Evolutionary conservation across 2,888 invertebrate species (phyloP), one percentile per base, ranked within the genome.

Genomic region (Netelia fuscicornis): DNA sequence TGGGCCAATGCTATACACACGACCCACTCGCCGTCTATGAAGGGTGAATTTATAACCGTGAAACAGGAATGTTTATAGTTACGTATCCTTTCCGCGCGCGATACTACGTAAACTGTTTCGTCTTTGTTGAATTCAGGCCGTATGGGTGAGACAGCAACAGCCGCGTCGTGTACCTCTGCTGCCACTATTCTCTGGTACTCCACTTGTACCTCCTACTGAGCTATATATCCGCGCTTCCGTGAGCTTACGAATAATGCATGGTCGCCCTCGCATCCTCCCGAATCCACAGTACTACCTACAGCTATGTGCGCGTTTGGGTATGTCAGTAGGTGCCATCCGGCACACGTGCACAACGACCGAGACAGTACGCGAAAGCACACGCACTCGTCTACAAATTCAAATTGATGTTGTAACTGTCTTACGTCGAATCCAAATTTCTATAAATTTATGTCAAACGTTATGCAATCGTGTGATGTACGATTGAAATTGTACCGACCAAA

Each of bases 181-280:
- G 48, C 44, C 64, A 10, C 52, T 62, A 56, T 75, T 80, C 76
- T 76, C 79, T 64, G 58, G 71, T 71, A 72, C 81, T 44, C 56
- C 44, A 37, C 76, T 76, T 82, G 58, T 70, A 78, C 42, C 58
- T 68, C 78, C 78, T 74, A 65, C 80, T 23, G 76, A 37, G 64
- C 80, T 60, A 84, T 71, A 64, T 82, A 78, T 84, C 81, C 81
- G 78, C 68, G 84, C 81, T 81, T 84, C 86, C 86, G 81, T 79
- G 84, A 81, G 81, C 81, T 81, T 79, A 82, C 81, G 81, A 83
- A 79, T 83, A 85, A 83, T 79, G 85, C 85, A 85, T 72, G 83
- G 85, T 83, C 79, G 82, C 83, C 71, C 85, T 75, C 79, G 75
- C 75, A 83, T 76, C 71, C 83, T 79, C 83, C 76, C 65, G 56